phyloP scores from a whole-genome alignment of 2,113 vertebrate genomes.

The Varanus salvator region DNA sequence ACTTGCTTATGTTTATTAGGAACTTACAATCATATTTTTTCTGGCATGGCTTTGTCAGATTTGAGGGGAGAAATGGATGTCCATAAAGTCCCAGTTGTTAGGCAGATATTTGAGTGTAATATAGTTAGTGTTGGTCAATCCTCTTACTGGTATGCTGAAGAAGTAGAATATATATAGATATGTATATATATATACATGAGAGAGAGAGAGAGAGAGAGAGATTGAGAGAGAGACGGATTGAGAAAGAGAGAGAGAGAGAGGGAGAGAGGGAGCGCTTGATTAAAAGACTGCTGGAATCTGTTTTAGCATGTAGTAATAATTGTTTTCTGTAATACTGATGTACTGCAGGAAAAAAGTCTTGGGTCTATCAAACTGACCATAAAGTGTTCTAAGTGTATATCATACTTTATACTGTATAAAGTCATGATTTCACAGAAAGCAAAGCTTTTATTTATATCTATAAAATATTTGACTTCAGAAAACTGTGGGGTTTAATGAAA shows the following conservation, averaged over 20 bases:
- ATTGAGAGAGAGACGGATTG: too few species aligned
- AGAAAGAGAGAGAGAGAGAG: too few species aligned
- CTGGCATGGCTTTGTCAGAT: slow-evolving; percentile 57
- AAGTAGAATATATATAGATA: slow-evolving; percentile 49
- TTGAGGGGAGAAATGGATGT: slow-evolving; percentile 46
- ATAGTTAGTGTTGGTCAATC: slow-evolving; percentile 66
- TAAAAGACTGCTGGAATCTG: slow-evolving; percentile 67
- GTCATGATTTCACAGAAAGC: slow-evolving; percentile 65
- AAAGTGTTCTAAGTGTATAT: slow-evolving; percentile 64
- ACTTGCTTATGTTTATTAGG: slow-evolving; percentile 70
- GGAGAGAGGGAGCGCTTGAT: slow-evolving; percentile 43
- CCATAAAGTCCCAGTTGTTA: slow-evolving; percentile 66
- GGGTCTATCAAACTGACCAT: slow-evolving; percentile 60
- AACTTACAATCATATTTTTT: slow-evolving; percentile 58
- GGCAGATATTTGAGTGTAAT: slow-evolving; percentile 66
- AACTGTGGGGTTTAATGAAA: slow-evolving; percentile 41
- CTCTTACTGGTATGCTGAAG: slow-evolving; percentile 50
- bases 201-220: too few species aligned
- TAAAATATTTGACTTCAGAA: slow-evolving; percentile 65
- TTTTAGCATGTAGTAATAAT: slow-evolving; percentile 64
- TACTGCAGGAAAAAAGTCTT: slow-evolving; percentile 53
- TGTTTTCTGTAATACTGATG: slow-evolving; percentile 64
- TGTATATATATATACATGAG: slow-evolving; percentile 54
- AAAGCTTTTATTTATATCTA: slow-evolving; percentile 54
- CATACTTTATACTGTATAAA: slow-evolving; percentile 58